Conservation (phyloP, 2,113 vertebrate genomes). For the Motacilla alba region DNA sequence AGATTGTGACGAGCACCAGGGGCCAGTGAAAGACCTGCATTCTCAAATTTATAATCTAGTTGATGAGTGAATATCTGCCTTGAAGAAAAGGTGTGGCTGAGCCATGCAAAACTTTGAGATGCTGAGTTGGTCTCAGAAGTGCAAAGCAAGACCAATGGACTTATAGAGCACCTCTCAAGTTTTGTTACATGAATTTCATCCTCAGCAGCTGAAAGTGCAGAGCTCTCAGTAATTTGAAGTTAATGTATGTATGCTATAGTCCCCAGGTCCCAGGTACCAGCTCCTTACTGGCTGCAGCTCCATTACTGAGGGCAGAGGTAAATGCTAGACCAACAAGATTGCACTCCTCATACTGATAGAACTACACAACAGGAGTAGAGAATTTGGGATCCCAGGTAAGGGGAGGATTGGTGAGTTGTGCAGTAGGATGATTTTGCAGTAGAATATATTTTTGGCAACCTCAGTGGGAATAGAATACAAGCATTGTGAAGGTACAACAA, state of each 20-base stretch:
- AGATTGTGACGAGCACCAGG: not conserved
- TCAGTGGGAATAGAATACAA: not conserved
- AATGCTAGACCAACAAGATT: not conserved
- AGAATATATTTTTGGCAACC: not conserved
- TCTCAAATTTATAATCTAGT: not conserved
- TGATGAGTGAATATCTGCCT: not conserved
- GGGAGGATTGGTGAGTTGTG: not conserved
- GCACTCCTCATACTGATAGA: not conserved
- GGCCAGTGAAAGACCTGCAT: not conserved
- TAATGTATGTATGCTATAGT: not conserved
- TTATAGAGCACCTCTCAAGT: not conserved
- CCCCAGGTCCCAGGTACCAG: not conserved
- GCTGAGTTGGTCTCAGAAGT: not conserved
- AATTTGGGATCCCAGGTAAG: not conserved
- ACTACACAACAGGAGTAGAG: not conserved
- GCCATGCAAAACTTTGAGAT: not conserved
- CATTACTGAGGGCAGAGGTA: not conserved
- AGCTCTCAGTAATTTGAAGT: not conserved
- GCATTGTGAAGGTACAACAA: not conserved
- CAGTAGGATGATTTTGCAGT: too few species aligned
- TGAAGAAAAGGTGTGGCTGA: not conserved
- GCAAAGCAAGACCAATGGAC: fast-evolving
- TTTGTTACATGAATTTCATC: not conserved
- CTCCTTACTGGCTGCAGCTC: not conserved
- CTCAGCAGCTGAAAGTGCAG: not conserved